A percentile compares a stretch with the other conserved stretches of the same genome.
Evolutionary conservation across 2,113 vertebrate genomes (phyloP).

Genomic region (Osmerus eperlanus): DNA sequence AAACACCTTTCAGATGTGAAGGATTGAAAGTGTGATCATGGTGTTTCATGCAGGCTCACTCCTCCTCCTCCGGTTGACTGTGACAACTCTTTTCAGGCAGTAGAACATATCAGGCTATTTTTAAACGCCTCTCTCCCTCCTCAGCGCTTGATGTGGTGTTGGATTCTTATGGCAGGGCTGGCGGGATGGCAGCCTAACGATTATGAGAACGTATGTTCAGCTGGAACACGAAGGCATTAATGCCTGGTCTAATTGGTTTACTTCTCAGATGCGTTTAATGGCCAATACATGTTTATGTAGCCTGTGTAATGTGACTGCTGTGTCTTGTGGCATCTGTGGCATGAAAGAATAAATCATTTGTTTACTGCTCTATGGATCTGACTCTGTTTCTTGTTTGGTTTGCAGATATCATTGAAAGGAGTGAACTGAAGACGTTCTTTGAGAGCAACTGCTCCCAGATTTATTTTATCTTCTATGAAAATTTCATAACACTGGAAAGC

Average conservation of each 20-base stretch:
- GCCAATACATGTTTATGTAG: no score
- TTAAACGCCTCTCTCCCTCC: background rate
- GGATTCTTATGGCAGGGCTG: background rate
- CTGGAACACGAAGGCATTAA: no score
- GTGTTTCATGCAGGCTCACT: no score
- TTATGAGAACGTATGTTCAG: background rate
- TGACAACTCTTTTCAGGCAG: background rate
- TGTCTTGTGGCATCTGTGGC: no score
- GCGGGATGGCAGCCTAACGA: background rate
- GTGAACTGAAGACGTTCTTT: constrained; percentile 95
- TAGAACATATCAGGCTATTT: background rate
- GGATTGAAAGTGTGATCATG: no score
- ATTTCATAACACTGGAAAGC: constrained; percentile 98
- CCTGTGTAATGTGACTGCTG: no score
- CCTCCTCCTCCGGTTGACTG: background rate
- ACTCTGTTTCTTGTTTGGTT: constrained; percentile 27
- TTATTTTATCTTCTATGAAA: constrained; percentile 99
- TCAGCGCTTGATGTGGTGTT: background rate
- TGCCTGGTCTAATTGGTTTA: no score
- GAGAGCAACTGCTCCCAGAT: constrained; percentile 97
- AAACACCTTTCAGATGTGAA: no score
- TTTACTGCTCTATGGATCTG: constrained; percentile 4
- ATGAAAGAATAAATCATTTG: no score
- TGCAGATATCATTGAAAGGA: constrained; percentile 89
- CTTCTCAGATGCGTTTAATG: no score